phyloP scores from a whole-genome alignment of 2,888 invertebrate genomes.

The Eupithecia tripunctaria region DNA sequence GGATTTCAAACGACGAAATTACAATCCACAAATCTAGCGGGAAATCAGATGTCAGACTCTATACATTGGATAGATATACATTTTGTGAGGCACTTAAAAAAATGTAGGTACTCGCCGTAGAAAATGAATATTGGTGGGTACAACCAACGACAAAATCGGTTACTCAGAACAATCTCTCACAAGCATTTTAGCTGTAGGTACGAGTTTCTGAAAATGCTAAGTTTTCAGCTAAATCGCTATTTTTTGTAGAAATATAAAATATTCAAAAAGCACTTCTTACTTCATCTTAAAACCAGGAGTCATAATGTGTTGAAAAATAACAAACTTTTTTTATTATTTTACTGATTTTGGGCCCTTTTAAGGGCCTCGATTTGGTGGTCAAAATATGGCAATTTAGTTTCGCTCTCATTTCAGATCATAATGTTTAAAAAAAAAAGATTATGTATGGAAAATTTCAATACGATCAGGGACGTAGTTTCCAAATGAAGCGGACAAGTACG shows the following conservation, averaged over 20 bases:
- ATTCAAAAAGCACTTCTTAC: too few species aligned
- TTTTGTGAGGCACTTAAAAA: neutral
- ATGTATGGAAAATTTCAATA: too few species aligned
- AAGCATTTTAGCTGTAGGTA: neutral
- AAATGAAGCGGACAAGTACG: too few species aligned
- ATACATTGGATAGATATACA: neutral
- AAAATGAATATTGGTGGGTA: neutral
- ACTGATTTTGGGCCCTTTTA: too few species aligned
- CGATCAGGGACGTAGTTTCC: too few species aligned
- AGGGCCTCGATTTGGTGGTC: too few species aligned
- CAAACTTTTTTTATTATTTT: too few species aligned
- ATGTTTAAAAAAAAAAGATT: too few species aligned
- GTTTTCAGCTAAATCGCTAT: neutral
- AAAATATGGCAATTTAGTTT: too few species aligned
- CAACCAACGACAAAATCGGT: neutral
- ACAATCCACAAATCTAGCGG: neutral
- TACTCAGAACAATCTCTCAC: neutral
- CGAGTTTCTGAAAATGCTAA: neutral
- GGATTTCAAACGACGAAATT: neutral
- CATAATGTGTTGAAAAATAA: too few species aligned
- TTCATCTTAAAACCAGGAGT: too few species aligned
- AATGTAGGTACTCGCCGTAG: neutral
- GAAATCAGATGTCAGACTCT: constrained; percentile 1
- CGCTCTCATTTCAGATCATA: too few species aligned
- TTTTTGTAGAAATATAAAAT: neutral